Conservation (phyloP, 2,113 vertebrate species). For the Tragelaphus strepsiceros region DNA sequence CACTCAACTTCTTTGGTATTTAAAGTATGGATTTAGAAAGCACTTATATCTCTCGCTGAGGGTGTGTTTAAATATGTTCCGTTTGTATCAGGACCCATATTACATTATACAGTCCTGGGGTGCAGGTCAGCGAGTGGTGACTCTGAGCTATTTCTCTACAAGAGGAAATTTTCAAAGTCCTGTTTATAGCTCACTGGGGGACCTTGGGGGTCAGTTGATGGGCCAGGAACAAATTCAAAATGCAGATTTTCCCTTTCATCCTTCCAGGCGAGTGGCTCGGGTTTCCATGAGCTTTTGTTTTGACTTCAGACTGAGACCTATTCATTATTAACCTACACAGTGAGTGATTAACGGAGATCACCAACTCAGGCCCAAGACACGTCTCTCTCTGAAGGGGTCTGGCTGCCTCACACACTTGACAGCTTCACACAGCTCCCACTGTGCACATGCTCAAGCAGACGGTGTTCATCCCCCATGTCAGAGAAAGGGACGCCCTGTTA, state of each 20-base stretch:
- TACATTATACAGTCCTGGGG: background rate
- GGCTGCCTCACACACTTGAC: too few relatives aligned
- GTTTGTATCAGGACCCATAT: background rate
- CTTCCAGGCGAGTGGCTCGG: background rate
- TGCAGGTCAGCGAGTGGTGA: background rate
- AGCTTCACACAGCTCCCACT: accelerated
- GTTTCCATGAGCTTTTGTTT: background rate
- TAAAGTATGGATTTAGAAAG: background rate
- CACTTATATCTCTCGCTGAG: accelerated
- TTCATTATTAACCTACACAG: background rate
- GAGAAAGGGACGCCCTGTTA: background rate
- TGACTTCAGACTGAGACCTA: background rate
- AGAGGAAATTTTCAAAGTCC: background rate
- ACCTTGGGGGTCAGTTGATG: background rate
- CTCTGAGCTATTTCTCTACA: background rate
- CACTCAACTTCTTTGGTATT: background rate
- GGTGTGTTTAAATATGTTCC: background rate
- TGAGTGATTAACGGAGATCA: background rate
- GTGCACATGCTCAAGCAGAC: accelerated
- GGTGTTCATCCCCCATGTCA: accelerated
- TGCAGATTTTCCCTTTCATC: background rate
- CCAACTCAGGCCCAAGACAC: background rate
- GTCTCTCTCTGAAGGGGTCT: background rate
- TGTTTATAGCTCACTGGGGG: background rate
- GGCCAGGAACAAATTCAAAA: accelerated